Base-by-base conservation (phyloP, 1,140 invertebrate genomes). In the Papilio polytes region DNA sequence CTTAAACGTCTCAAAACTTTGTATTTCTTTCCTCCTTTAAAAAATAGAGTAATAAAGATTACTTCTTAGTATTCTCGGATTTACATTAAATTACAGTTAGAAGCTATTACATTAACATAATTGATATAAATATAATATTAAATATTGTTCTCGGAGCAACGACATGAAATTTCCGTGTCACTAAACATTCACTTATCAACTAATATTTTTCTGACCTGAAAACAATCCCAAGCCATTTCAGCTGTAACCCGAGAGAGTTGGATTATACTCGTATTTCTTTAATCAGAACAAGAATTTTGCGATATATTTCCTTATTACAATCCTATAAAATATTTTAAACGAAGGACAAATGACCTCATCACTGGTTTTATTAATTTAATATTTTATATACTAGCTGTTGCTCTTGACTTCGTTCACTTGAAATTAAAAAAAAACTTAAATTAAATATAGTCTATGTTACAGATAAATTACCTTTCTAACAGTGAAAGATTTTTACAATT, bases 151-250 rank as follows among this genome's bases (percentile, higher is more conserved):
- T 26, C 13, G 36, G 26, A 36, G 2, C 63, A 66, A 66, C 22
- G 63, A 66, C 63, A 6, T 66, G 63, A 26, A 31, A 66, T 66
- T 66, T 66, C 36, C 63, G 63, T 66, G 63, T 66, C 63, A 66
- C 63, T 31, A 66, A 66, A 66, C 63, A 66, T 15, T 66, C 26
- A 66, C 63, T 66, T 66, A 31, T 66, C 22, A 66, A 66, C 63
- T 66, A 66, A 66, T 66, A 66, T 66, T 66, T 66, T 66, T 66
- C 63, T 66, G 63, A 66, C 63, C 63, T 66, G 13, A 66, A 66
- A 15, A 66, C 15, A 66, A 13, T 66, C 63, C 63, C 63, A 66
- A 31, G 63, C 26, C 63, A 66, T 66, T 66, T 66, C 63, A 66
- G 22, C 26, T 15, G 22, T 12, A 66, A 31, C 59, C 63, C 22